Conservation (phyloP, 2,888 invertebrate species). For the Aphodius granarius region DNA sequence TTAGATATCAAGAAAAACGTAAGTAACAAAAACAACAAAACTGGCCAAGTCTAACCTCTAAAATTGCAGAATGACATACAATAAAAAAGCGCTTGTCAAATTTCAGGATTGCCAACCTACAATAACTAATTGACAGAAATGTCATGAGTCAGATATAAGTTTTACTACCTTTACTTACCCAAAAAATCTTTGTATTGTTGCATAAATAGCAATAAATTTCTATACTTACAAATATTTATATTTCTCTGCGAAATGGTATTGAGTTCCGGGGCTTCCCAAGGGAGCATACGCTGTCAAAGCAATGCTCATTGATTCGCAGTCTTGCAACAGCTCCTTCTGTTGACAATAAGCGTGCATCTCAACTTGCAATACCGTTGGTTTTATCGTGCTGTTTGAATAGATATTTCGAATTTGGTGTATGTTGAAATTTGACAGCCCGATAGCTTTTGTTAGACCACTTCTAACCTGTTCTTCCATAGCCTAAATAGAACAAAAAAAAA, state of each 20-base stretch:
- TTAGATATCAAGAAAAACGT: no score
- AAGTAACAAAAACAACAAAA: no score
- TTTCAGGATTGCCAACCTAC: no score
- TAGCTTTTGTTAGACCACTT: slow-evolving; percentile 65
- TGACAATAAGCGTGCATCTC: slow-evolving; percentile 79
- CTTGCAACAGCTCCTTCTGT: slow-evolving; percentile 64
- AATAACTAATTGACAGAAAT: no score
- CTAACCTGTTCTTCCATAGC: slow-evolving; percentile 69
- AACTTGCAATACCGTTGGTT: slow-evolving; percentile 73
- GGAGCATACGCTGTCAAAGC: slow-evolving; percentile 72
- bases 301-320: slow-evolving; percentile 65
- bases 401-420: slow-evolving; percentile 67
- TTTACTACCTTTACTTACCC: no score
- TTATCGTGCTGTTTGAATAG: slow-evolving; percentile 61
- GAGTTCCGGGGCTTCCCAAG: slow-evolving; percentile 71
- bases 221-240: slow-evolving; percentile 61
- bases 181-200: no score
- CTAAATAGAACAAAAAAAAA: slow-evolving; percentile 50
- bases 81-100: no score
- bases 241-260: slow-evolving; percentile 63
- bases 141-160: no score
- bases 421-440: slow-evolving; percentile 83
- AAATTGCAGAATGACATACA: no score
- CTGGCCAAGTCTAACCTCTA: no score
- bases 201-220: not conserved